Base-by-base conservation (phyloP, 2,797 vertebrate species). In the Lerista edwardsae region DNA sequence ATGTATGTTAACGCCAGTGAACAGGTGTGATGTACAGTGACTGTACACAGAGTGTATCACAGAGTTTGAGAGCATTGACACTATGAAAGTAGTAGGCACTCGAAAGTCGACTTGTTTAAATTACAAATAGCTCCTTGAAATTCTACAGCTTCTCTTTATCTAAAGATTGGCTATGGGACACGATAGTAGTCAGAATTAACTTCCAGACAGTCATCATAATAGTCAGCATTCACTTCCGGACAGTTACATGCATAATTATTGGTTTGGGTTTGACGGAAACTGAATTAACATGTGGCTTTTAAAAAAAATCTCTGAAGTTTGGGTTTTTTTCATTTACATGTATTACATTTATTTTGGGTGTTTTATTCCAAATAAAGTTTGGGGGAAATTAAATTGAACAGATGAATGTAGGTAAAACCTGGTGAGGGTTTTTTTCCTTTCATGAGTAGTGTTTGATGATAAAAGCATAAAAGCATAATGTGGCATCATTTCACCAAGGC, bases 351-450 rank as follows among this genome's bases (percentile, higher is more conserved):
- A 95, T 95, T 84, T 92, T 95, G 95, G 95, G 95, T 96, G 95
- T 95, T 96, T 96, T 96, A 95, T 96, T 96, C 95, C 96, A 95
- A 96, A 96, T 95, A 95, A 96, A 95, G 93, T 96, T 96, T 94
- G 93, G 93, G 93, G 93, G 91, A 93, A 95, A 96, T 94, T 96
- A 95, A 95, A 96, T 93, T 92, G 96, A 96, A 95, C 96, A 96
- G 95, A 96, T 94, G 95, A 96, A 95, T 94, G 94, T 93, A 95
- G 92, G 94, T 94, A 96, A 96, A 96, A 95, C 95, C 96, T 95
- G 96, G 92, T 93, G 92, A 95, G 95, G 95, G 95, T 96, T 95
- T n/a, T 44, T 17, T 23, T 15, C 11, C 23, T 2, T 29, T 12
- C 94, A 93, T 93, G 94, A 94, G 95, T 91, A 95, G 94, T 96